Conservation (phyloP, 2,888 invertebrate species). For the Plagodis pulveraria region DNA sequence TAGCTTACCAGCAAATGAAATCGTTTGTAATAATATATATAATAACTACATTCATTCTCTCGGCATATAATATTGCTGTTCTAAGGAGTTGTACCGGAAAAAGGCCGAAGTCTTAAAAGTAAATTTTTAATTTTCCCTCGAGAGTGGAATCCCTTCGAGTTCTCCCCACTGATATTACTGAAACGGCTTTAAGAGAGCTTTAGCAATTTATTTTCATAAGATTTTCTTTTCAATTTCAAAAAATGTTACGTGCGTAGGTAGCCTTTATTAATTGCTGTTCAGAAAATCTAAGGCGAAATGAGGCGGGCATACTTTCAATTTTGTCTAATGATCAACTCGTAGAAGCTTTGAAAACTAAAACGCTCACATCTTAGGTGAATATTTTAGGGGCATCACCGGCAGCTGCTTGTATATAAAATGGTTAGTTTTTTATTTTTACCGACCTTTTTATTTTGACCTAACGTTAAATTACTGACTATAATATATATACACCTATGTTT, state of each 20-base stretch:
- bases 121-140: conserved; percentile 22
- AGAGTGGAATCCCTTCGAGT: conserved; percentile 10
- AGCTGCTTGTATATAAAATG: too few relatives aligned
- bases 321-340: too few relatives aligned
- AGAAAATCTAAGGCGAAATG: too few relatives aligned
- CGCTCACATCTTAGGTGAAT: too few relatives aligned
- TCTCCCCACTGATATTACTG: conserved; percentile 7
- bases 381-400: too few relatives aligned
- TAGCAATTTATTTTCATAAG: conserved; percentile 17
- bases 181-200: conserved; percentile 14
- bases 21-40: too few relatives aligned
- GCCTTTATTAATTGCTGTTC: neutral
- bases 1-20: conserved; percentile 1
- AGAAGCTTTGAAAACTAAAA: too few relatives aligned
- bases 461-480: too few relatives aligned
- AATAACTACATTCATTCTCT: neutral
- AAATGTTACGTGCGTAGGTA: conserved; percentile 8
- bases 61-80: conserved; percentile 2
- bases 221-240: conserved; percentile 15
- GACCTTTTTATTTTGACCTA: too few relatives aligned
- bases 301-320: too few relatives aligned
- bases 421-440: too few relatives aligned
- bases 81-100: neutral
- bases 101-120: conserved; percentile 9
- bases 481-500: too few relatives aligned